phyloP scores from a whole-genome alignment of 2,797 vertebrate genomes.

The Pangasius sanitwongsei region DNA sequence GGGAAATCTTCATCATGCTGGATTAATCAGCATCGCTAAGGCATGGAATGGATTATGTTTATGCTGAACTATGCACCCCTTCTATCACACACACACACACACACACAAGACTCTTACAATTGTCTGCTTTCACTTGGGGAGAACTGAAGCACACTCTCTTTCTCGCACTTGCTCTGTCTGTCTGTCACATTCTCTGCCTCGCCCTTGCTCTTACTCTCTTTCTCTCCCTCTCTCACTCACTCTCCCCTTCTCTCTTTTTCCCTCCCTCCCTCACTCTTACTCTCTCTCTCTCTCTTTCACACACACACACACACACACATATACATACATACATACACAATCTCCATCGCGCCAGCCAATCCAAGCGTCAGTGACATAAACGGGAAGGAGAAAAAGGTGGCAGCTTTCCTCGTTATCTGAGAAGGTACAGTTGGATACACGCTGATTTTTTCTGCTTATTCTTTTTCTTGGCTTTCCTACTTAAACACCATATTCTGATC shows the following conservation, averaged over 20 bases:
- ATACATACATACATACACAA: conserved; percentile 48
- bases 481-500: neutral
- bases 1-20: neutral
- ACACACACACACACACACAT: conserved; percentile 36
- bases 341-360: conserved; percentile 58
- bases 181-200: conserved; percentile 1
- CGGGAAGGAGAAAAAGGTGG: conserved; percentile 57
- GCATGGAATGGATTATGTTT: conserved; percentile 67
- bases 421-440: conserved; percentile 66
- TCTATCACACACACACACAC: neutral
- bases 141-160: neutral
- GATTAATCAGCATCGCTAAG: conserved; percentile 66
- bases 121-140: conserved; percentile 4
- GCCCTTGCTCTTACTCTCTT: neutral
- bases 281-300: neutral
- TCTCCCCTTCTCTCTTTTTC: neutral
- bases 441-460: neutral
- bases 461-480: neutral
- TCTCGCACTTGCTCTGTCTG: neutral
- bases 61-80: conserved; percentile 73
- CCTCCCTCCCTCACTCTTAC: neutral
- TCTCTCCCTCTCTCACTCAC: neutral
- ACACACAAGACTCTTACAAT: neutral
- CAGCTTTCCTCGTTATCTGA: conserved; percentile 47
- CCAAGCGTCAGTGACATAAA: conserved; percentile 59